Evolutionary conservation across 2,797 vertebrate species (phyloP), one percentile per base, ranked within the genome.

Genomic region (Acrossocheilus wenchowensis): DNA sequence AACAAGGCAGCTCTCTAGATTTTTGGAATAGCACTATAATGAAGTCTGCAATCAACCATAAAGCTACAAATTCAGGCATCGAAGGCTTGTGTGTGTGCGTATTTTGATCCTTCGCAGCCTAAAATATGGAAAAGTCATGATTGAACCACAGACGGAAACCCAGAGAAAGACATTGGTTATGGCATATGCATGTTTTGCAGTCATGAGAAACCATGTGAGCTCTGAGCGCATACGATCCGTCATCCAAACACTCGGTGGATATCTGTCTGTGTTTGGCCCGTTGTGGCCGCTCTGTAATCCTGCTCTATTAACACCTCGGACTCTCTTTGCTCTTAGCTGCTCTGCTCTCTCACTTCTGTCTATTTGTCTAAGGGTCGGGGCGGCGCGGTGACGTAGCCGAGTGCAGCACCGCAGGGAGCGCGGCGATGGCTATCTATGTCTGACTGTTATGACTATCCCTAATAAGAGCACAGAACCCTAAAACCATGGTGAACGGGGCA

Each of bases 361-460:
- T 95, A 93, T 95, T 95, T 95, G 87, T 95, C 91, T 95, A 93
- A 94, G 85, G 66, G 90, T 89, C 60, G 30, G 77, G 91, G 90
- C 84, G 88, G 87, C 43, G 86, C 39, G 77, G 74, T 87, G 89
- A 87, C 69, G 81, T 85, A 83, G 74, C 19, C 83, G 62, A 77
- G 82, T 52, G 85, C 60, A 89, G 88, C 87, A 95, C 95, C 93
- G 93, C 6, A 73, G 95, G 94, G 94, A 95, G 92, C 93, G 91
- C 92, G 75, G 91, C 86, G 94, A 94, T 95, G 93, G 91, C 93
- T 95, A 95, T 96, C 94, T 94, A 93, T 93, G 92, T 81, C 92
- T 89, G 91, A 92, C 91, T 95, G 94, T 95, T 96, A 94, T 96
- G 94, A 93, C 95, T 95, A 93, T 93, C 91, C 91, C 90, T 92